Percentiles rank a stretch among this genome's conserved stretches.
Conservation (phyloP, 2,888 invertebrate species). For the Griposia aprilina region DNA sequence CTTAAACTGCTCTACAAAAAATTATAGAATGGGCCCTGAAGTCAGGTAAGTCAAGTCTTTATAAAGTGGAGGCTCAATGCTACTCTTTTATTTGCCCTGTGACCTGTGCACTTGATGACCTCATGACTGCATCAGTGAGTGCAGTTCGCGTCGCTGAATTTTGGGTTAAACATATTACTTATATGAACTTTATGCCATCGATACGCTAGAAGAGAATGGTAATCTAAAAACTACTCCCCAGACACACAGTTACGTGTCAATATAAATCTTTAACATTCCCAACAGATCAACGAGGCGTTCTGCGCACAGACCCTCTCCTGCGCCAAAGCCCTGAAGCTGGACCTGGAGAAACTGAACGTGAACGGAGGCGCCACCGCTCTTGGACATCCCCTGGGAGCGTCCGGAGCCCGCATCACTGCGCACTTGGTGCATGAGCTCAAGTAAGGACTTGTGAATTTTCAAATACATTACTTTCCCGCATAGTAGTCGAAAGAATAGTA, state of each 20-base stretch:
- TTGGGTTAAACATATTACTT: neutral
- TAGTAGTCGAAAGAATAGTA: neutral
- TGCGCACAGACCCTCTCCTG: slow-evolving; percentile 98
- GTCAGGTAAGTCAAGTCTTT: neutral
- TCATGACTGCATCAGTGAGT: neutral
- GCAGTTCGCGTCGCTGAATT: neutral
- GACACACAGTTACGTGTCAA: neutral
- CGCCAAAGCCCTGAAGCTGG: slow-evolving; percentile 96
- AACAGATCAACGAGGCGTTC: slow-evolving; percentile 99
- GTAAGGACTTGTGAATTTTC: slow-evolving; percentile 84
- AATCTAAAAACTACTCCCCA: neutral
- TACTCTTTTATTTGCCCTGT: neutral
- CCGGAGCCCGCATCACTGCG: slow-evolving; percentile 97
- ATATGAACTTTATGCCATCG: neutral
- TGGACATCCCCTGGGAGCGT: slow-evolving; percentile 99
- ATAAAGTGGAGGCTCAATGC: neutral
- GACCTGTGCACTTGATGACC: neutral
- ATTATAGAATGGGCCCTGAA: neutral
- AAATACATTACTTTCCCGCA: neutral
- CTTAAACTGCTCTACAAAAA: neutral
- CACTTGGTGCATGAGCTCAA: slow-evolving; percentile 97
- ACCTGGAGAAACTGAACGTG: slow-evolving; percentile 96
- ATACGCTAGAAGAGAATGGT: neutral
- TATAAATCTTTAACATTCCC: neutral
- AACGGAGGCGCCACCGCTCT: slow-evolving; percentile 99